Conservation (phyloP, 2,888 invertebrate genomes). For the Eudemis profundana region DNA sequence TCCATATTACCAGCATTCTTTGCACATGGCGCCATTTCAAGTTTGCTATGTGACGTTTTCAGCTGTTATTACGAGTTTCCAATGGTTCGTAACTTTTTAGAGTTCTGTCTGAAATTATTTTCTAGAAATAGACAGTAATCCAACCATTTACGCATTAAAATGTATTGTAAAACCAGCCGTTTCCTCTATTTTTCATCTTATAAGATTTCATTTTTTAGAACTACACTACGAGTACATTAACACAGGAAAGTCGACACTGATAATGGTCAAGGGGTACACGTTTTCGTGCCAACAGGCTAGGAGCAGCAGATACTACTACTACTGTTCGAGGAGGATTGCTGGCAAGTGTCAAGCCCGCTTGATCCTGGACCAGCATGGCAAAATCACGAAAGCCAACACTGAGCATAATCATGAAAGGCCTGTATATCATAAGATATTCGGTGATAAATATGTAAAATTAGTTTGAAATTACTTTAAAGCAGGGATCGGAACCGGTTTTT, state of each 20-base stretch:
- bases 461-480: slow-evolving; percentile 3
- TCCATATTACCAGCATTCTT: too few species aligned
- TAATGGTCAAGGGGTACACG: slow-evolving; percentile 49
- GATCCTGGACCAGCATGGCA: slow-evolving; percentile 34
- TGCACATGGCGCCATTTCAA: too few species aligned
- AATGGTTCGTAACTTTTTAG: too few species aligned
- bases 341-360: slow-evolving; percentile 47
- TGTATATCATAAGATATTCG: neutral
- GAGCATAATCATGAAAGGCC: slow-evolving; percentile 43
- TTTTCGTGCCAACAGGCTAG: slow-evolving; percentile 50
- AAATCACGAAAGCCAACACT: neutral
- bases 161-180: too few species aligned
- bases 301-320: slow-evolving; percentile 14
- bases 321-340: slow-evolving; percentile 42
- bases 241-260: slow-evolving; percentile 35
- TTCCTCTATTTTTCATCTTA: too few species aligned
- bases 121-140: too few species aligned
- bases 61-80: too few species aligned
- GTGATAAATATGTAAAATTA: slow-evolving; percentile 1
- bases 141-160: too few species aligned
- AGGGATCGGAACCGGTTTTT: too few species aligned
- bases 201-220: slow-evolving; percentile 1
- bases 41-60: too few species aligned
- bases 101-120: too few species aligned
- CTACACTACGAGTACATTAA: slow-evolving; percentile 1